A percentile compares a stretch with the other conserved stretches of the same genome.
These are phyloP conservation scores for Spilarctia lutea DNA, from an alignment of 2,888 invertebrate species.

Conservation along the genomic window DNA sequence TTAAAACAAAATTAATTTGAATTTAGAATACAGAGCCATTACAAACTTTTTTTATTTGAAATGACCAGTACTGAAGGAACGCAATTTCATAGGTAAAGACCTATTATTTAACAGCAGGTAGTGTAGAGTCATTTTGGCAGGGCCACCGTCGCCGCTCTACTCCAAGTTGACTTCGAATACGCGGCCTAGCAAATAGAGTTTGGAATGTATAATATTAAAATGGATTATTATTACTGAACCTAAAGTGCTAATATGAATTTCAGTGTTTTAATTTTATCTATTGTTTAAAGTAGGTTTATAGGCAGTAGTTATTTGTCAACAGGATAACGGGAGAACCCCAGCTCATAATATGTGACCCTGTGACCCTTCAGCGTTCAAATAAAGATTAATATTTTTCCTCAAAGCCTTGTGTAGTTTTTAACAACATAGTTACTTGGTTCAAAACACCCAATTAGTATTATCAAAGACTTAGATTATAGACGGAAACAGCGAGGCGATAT, in stretches of 20 bases:
- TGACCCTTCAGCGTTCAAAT: slow-evolving; percentile 2
- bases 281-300: not conserved
- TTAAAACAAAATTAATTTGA: no score
- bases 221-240: not conserved
- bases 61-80: no score
- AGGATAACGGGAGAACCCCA: not conserved
- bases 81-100: no score
- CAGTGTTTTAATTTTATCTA: not conserved
- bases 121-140: no score
- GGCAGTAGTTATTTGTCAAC: not conserved
- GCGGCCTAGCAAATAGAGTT: no score
- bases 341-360: slow-evolving; percentile 2
- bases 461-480: slow-evolving; percentile 38
- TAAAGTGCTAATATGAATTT: not conserved
- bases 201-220: no score
- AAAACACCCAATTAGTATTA: slow-evolving; percentile 51
- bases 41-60: no score
- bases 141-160: no score
- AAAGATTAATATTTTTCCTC: slow-evolving; percentile 26
- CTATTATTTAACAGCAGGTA: no score
- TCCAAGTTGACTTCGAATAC: no score
- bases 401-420: slow-evolving; percentile 21
- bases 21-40: no score
- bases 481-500: slow-evolving; percentile 44
- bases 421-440: slow-evolving; percentile 38